phyloP scores from a whole-genome alignment of 2,113 vertebrate species.

The Periophthalmus modestus region DNA sequence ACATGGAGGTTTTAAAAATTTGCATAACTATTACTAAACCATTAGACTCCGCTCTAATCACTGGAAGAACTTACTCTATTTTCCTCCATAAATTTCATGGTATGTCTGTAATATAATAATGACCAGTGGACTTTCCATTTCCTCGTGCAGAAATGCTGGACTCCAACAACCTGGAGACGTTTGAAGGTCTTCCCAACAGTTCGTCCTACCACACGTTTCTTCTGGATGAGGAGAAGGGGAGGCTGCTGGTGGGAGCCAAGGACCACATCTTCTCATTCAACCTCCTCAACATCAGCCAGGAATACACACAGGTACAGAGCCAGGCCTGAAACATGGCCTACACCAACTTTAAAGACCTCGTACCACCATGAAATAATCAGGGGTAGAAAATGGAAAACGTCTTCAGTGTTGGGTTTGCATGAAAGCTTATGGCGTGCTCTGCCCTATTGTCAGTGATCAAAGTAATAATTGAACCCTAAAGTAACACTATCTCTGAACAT shows the following conservation, averaged over 20 bases:
- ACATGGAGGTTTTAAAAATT: neutral
- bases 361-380: no score
- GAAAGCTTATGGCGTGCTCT: no score
- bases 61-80: neutral
- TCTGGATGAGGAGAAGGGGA: conserved; percentile 92
- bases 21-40: neutral
- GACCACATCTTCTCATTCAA: conserved; percentile 98
- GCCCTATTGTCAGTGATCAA: no score
- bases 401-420: no score
- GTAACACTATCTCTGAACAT: no score
- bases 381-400: no score
- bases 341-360: no score
- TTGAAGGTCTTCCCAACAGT: conserved; percentile 90
- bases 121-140: conserved; percentile 36
- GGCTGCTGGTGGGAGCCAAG: conserved; percentile 93
- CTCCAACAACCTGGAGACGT: conserved; percentile 91
- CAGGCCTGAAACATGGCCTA: no score
- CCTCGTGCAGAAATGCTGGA: conserved; percentile 92
- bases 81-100: neutral
- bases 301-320: conserved; percentile 86
- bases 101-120: conserved; percentile 18
- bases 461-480: no score
- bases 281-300: conserved; percentile 92
- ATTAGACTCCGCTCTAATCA: neutral
- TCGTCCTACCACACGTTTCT: conserved; percentile 96